phyloP scores from a whole-genome alignment of 2,113 vertebrate species.

The Chloropsis cyanopogon region DNA sequence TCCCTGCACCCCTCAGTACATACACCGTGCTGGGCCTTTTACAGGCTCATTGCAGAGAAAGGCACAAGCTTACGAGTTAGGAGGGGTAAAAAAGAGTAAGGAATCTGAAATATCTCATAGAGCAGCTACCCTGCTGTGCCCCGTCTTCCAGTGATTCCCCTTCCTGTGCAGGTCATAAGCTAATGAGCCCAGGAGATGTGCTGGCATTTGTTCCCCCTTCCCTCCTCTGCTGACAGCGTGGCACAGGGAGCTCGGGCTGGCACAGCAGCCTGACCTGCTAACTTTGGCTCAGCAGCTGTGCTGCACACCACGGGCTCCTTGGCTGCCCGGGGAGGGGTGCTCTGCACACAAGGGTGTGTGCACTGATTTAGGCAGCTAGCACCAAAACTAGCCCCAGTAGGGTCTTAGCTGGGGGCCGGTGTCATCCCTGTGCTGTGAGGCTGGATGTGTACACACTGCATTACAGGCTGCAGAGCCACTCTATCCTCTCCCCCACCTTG shows the following conservation, averaged over 20 bases:
- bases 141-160: neutral
- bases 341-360: neutral
- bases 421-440: neutral
- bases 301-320: neutral
- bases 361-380: neutral
- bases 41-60: neutral
- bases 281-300: neutral
- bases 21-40: neutral
- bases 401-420: neutral
- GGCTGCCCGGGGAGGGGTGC: neutral
- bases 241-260: neutral
- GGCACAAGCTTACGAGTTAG: neutral
- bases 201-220: neutral
- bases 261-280: neutral
- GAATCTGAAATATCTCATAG: neutral
- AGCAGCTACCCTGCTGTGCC: neutral
- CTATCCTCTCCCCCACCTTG: neutral
- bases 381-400: rapidly evolving
- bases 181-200: neutral
- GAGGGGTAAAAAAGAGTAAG: neutral
- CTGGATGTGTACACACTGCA: rapidly evolving
- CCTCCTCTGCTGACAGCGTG: neutral
- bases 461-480: neutral
- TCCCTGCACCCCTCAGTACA: rapidly evolving
- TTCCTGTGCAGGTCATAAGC: neutral